Base-by-base conservation (phyloP, 1,140 invertebrate genomes). In the Brachionus angularis region DNA sequence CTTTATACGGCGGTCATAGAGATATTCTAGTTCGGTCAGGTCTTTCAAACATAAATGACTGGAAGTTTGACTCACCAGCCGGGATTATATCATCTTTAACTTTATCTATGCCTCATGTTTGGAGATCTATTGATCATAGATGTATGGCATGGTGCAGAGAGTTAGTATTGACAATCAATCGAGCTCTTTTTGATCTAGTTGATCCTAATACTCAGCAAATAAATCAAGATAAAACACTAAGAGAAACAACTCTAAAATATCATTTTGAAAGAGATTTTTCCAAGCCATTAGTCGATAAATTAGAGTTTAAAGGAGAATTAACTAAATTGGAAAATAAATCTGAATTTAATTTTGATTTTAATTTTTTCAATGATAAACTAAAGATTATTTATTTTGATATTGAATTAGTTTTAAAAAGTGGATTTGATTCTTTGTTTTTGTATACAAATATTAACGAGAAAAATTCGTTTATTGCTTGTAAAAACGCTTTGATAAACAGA, bases 81-180 rank as follows among this genome's bases (percentile, higher is more conserved):
- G 21, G 16, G 29, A 14, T 47, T 23, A 67, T 71, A 36, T 71
- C 67, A 3, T 52, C 67, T 2, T 44, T 29, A 10, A 58, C 70
- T 3, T 29, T n/a, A n/a, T 49, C 70, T 23, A 53, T 58, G 12
- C 70, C 70, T 21, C 31, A 55, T 36, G 46, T 61, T 5, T 71
- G 64, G 72, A 25, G 31, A 31, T 70, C 61, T 8, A 71, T 67
- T 18, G 72, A 73, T 61, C 72, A 73, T 50, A 16, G 33, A 14
- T 71, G 72, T 21, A 71, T 73, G 27, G 64, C 69, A 12, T 73
- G 72, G 72, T 73, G 72, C 27, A 4, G 55, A 23, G 67, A 73
- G 21, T 23, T 73, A 3, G 46, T 73, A 8, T 25, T 72, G 36
- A 61, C 70, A 21, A 33, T 39, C 1, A 71, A 27, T 23, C 34